Evolutionary conservation across 2,113 vertebrate species (phyloP).

Genomic region (Orthonyx spaldingii): DNA sequence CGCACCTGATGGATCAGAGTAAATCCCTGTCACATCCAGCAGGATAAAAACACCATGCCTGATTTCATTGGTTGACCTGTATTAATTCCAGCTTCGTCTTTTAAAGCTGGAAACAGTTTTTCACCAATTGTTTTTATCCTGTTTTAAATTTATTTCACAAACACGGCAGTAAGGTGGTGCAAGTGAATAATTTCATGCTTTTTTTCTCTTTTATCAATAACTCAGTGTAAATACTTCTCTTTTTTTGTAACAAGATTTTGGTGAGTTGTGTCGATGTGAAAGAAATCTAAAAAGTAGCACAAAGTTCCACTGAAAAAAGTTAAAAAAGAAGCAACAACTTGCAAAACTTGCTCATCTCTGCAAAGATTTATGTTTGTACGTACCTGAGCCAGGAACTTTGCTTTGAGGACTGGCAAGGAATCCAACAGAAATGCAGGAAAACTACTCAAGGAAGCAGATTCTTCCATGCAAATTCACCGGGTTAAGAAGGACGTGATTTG

Average conservation of each 20-base stretch:
- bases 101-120: background rate
- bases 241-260: background rate
- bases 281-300: background rate
- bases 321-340: background rate
- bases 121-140: background rate
- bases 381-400: background rate
- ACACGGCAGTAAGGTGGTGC: background rate
- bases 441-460: background rate
- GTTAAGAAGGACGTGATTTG: background rate
- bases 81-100: background rate
- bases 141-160: background rate
- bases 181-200: background rate
- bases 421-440: background rate
- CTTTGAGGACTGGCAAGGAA: background rate
- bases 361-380: accelerated
- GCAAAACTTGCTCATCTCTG: background rate
- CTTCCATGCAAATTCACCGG: accelerated
- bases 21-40: background rate
- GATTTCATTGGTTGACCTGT: background rate
- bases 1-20: background rate
- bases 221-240: background rate
- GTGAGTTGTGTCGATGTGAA: background rate
- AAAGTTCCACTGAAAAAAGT: background rate
- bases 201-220: background rate
- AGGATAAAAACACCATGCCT: background rate